Conservation (phyloP, 2,888 invertebrate species). For the Malthinus seriepunctatus region DNA sequence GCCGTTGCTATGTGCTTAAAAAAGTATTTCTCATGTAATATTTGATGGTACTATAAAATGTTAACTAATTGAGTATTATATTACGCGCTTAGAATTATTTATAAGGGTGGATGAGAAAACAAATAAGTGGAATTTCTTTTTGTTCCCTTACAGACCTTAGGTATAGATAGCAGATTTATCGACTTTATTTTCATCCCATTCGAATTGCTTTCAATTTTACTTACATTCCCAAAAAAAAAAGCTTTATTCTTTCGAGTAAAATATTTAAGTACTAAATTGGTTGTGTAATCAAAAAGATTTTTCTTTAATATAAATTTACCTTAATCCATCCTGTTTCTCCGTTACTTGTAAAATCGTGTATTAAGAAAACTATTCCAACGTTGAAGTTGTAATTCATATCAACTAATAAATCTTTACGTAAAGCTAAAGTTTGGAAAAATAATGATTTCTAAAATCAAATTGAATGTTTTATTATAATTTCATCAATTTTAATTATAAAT, state of each 20-base stretch:
- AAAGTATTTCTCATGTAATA: background rate
- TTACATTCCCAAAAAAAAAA: conserved; percentile 1
- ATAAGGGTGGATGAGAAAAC: background rate
- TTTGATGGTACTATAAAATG: too few relatives aligned
- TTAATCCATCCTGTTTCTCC: conserved; percentile 54
- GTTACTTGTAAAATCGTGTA: conserved; percentile 55
- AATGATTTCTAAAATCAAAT: conserved; percentile 8
- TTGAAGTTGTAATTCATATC: conserved; percentile 41
- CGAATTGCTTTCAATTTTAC: background rate
- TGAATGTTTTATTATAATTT: too few relatives aligned
- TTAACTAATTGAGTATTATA: too few relatives aligned
- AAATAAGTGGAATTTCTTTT: conserved; percentile 1
- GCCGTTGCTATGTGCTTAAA: conserved; percentile 41
- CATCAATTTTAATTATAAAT: background rate
- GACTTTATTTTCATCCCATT: background rate
- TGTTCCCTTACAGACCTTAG: background rate
- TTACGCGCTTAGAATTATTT: too few relatives aligned
- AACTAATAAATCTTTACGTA: conserved; percentile 37
- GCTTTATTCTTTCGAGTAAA: conserved; percentile 2
- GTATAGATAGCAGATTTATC: background rate
- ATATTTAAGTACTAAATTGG: conserved; percentile 1
- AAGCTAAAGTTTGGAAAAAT: conserved; percentile 20
- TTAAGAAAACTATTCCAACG: conserved; percentile 37
- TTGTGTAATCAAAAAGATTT: background rate
- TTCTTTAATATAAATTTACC: conserved; percentile 36